Base-by-base conservation (phyloP, 2,797 vertebrate genomes). In the Dromococcyx pavoninus region DNA sequence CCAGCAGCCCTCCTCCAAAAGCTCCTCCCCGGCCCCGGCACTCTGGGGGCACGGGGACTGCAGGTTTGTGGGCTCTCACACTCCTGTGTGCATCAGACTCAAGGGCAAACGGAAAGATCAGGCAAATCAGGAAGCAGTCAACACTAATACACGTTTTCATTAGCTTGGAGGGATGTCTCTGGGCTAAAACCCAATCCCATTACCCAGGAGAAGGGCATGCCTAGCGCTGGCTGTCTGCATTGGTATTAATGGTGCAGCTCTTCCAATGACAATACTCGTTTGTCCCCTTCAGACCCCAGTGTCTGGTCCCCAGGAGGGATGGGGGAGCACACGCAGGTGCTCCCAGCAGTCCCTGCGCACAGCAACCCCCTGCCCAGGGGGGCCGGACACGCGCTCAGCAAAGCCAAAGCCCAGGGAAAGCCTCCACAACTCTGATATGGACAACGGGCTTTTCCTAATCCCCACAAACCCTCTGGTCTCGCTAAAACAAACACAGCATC, bases 341-440 rank as follows among this genome's bases (percentile, higher is more conserved):
- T 41, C 39, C 39, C 39, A 41, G 39, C 39, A 44, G 8, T 62
- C 44, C 27, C 35, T 0, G 43, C 33, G 6, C 28, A 6, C 48
- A 13, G 28, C 33, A 35, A 22, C 17, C 50, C 24, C 44, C 44
- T 44, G 15, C 23, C 46, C 46, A 23, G 46, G 23, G 46, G 22
- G 50, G 62, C 41, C 7, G 30, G 24, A 11, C 8, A 7, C 1
- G 1, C 1, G 7, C 39, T 17, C 61, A 19, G 61, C 64, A 41
- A 58, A 60, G 71, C 60, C 28, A 4, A 30, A 57, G 57, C 27
- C 54, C 71, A 9, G 61, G 39, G 41, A 19, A 53, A 72, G 28
- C 44, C 44, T 32, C 43, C 25, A 4, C 8, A 0, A 2, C 8
- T 6, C 61, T 2, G 14, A 22, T 3, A 16, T 0, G 2, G 50